These are phyloP conservation scores for Corythornis madagascariensis DNA, from an alignment of 2,113 vertebrate genomes.

Conservation along the genomic window DNA sequence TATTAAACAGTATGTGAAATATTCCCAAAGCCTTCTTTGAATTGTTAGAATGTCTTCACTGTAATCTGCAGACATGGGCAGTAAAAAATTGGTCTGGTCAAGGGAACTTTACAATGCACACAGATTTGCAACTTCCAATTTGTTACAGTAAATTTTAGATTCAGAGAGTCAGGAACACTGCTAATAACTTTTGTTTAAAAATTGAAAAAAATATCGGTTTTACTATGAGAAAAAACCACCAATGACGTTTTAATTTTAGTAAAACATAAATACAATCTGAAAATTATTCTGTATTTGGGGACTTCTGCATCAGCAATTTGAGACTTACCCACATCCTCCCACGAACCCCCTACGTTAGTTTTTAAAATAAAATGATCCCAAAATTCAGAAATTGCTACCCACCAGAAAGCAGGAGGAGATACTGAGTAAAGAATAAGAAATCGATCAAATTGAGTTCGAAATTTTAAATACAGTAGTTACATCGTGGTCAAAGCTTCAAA, in stretches of 20 bases:
- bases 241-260: background rate
- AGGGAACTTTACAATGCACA: background rate
- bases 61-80: background rate
- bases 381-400: background rate
- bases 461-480: background rate
- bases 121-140: background rate
- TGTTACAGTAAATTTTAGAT: background rate
- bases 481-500: background rate
- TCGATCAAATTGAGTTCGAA: background rate
- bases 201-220: background rate
- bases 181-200: background rate
- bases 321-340: background rate
- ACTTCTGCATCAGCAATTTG: background rate
- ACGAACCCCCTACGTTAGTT: background rate
- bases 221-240: fast-evolving
- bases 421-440: background rate
- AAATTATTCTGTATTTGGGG: background rate
- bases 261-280: background rate
- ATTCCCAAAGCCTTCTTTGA: background rate
- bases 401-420: background rate
- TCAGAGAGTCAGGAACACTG: background rate
- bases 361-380: background rate
- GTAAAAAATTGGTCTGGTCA: background rate
- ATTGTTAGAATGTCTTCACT: background rate
- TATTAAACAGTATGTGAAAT: background rate